phyloP scores from a whole-genome alignment of 1,140 invertebrate species.

The Hycleus cichorii region DNA sequence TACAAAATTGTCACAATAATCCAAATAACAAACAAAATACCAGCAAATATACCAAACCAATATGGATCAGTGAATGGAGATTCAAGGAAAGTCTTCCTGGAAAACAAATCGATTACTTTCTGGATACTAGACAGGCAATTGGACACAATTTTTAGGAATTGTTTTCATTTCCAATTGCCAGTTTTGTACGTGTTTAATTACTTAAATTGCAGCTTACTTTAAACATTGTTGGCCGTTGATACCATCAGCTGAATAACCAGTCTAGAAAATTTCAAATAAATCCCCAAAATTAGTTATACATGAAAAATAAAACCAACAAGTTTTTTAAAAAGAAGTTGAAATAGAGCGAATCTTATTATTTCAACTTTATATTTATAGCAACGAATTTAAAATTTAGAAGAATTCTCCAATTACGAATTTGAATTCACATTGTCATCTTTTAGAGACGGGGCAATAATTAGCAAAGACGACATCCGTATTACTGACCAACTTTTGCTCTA shows the following conservation, averaged over 20 bases:
- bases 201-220: constrained; percentile 36
- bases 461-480: no score
- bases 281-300: neutral
- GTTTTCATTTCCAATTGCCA: no score
- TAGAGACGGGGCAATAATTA: no score
- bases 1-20: constrained; percentile 43
- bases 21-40: constrained; percentile 45
- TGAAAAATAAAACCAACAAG: no score
- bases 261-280: constrained; percentile 32
- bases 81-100: constrained; percentile 43
- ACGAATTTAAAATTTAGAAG: no score
- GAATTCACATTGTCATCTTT: no score
- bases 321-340: no score
- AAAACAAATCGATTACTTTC: constrained; percentile 25
- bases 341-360: no score
- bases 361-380: no score
- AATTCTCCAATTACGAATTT: no score
- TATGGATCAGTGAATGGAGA: constrained; percentile 42
- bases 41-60: constrained; percentile 44
- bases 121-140: neutral
- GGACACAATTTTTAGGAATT: neutral
- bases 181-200: no score
- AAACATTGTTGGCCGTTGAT: constrained; percentile 43
- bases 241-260: constrained; percentile 30
- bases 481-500: no score